Conservation (phyloP, 2,888 invertebrate genomes). For the Bellardia bayeri region DNA sequence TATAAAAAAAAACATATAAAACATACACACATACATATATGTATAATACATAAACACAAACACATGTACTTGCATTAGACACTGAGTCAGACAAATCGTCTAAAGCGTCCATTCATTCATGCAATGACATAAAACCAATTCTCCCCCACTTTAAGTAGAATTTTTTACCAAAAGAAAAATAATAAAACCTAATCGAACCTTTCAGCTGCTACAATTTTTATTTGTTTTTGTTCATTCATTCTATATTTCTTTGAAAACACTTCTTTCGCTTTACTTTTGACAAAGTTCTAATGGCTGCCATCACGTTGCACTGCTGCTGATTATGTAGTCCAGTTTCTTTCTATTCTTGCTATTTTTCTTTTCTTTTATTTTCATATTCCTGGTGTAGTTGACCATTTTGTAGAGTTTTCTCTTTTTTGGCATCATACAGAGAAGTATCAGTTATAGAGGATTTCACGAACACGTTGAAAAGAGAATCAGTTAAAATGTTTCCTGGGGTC, state of each 20-base stretch:
- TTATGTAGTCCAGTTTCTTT: conserved; percentile 22
- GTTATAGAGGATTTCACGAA: not conserved
- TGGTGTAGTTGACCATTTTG: conserved; percentile 1
- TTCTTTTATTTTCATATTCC: not conserved
- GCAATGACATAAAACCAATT: conserved; percentile 7
- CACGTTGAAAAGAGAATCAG: not conserved
- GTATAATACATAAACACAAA: too few relatives aligned
- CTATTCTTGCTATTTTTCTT: not conserved
- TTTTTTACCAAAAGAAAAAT: not conserved
- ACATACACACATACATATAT: not conserved
- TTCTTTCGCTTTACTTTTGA: conserved; percentile 30
- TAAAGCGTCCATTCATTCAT: not conserved
- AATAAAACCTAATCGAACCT: not conserved
- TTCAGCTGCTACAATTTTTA: not conserved
- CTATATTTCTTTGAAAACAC: conserved; percentile 8
- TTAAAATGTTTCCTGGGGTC: not conserved
- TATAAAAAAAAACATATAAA: not conserved
- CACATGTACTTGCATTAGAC: not conserved
- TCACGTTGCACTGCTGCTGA: not conserved
- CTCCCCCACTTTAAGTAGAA: not conserved
- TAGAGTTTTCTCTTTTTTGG: not conserved
- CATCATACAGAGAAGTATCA: not conserved
- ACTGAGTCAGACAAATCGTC: conserved; percentile 17
- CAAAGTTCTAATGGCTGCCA: conserved; percentile 1
- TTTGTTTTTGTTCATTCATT: not conserved